phyloP scores from a whole-genome alignment of 2,113 vertebrate genomes.

The Emydura subglobosa region DNA sequence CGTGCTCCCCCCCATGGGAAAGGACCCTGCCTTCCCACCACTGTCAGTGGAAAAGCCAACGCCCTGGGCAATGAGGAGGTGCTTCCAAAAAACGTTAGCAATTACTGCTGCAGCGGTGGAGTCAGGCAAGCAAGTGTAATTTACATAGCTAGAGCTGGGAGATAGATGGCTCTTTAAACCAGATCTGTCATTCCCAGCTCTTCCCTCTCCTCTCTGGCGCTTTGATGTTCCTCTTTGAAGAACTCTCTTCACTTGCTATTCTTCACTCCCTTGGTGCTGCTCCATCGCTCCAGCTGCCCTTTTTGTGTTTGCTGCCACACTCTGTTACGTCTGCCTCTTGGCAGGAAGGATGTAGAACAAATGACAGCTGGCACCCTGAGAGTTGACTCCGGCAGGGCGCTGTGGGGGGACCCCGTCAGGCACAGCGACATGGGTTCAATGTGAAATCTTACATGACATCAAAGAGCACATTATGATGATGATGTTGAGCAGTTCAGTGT shows the following conservation, averaged over 20 bases:
- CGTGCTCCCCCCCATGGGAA: background rate
- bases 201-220: conserved; percentile 41
- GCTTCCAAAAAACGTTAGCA: conserved; percentile 41
- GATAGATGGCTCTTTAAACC: conserved; percentile 78
- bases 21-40: background rate
- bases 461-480: background rate
- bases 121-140: conserved; percentile 49
- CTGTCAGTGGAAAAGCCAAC: rapidly evolving
- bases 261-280: conserved; percentile 55
- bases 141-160: conserved; percentile 71
- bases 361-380: conserved; percentile 36
- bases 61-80: background rate
- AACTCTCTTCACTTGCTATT: conserved; percentile 50
- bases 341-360: background rate
- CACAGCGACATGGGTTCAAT: background rate
- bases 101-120: background rate
- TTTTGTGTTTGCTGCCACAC: background rate
- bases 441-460: rapidly evolving
- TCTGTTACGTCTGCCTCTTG: background rate
- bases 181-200: conserved; percentile 70
- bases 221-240: conserved; percentile 78
- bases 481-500: rapidly evolving
- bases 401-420: rapidly evolving
- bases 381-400: background rate
- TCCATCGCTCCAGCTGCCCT: conserved; percentile 50